Conservation (phyloP, 2,113 vertebrate genomes). For the Solenodon paradoxus region DNA sequence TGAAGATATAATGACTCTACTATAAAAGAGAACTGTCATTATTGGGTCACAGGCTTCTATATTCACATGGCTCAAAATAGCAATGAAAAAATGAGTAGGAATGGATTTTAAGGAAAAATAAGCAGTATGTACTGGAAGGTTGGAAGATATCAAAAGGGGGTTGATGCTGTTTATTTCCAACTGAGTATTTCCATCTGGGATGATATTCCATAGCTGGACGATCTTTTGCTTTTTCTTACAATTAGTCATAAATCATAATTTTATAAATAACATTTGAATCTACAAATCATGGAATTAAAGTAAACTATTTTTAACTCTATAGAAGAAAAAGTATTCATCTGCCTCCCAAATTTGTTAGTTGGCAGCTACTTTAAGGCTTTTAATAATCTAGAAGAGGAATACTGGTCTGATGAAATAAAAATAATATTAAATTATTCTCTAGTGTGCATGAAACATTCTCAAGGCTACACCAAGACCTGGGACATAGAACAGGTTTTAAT, state of each 20-base stretch:
- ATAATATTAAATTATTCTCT: too few relatives aligned
- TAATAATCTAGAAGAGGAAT: background rate
- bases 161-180: too few relatives aligned
- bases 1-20: background rate
- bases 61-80: background rate
- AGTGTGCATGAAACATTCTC: too few relatives aligned
- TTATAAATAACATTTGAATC: background rate
- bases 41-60: background rate
- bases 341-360: background rate
- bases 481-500: too few relatives aligned
- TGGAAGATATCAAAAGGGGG: rapidly evolving
- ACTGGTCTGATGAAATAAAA: too few relatives aligned
- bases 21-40: background rate
- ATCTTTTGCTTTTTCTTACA: background rate
- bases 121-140: background rate
- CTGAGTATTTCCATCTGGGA: background rate
- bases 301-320: background rate
- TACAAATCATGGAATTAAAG: background rate
- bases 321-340: background rate
- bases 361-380: background rate
- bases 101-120: background rate
- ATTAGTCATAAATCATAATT: background rate
- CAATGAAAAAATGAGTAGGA: background rate
- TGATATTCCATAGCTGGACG: background rate
- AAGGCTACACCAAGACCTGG: too few relatives aligned